Evolutionary conservation across 2,888 invertebrate species (phyloP).

Genomic region (Dendrolimus pini): DNA sequence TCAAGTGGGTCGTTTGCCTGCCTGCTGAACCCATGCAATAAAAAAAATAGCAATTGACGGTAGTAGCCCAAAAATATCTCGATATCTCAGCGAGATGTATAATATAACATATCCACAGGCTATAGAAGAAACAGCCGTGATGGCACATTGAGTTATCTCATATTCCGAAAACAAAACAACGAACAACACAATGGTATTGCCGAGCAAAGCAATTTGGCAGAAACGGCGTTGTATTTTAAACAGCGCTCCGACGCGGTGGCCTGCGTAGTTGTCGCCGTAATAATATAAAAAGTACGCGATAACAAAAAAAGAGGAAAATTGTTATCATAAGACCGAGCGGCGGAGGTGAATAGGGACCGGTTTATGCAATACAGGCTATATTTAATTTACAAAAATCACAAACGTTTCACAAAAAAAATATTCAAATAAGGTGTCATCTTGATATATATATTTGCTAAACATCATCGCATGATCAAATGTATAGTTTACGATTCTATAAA

Average conservation of each 20-base stretch:
- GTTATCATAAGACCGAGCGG: slow-evolving; percentile 57
- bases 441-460: too few relatives aligned
- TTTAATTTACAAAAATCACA: slow-evolving; percentile 2
- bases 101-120: too few relatives aligned
- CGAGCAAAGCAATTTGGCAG: not conserved
- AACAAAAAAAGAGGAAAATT: slow-evolving; percentile 60
- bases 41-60: too few relatives aligned
- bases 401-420: too few relatives aligned
- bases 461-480: too few relatives aligned
- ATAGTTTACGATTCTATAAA: too few relatives aligned
- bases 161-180: not conserved
- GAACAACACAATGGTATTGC: not conserved
- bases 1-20: too few relatives aligned
- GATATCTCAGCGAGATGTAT: too few relatives aligned
- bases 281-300: slow-evolving; percentile 56
- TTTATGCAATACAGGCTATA: slow-evolving; percentile 16
- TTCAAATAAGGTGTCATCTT: too few relatives aligned
- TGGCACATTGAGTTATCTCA: not conserved
- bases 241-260: slow-evolving; percentile 2
- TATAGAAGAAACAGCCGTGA: too few relatives aligned
- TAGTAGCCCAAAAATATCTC: too few relatives aligned
- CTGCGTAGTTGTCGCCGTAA: slow-evolving; percentile 57
- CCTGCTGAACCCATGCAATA: too few relatives aligned
- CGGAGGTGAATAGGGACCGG: slow-evolving; percentile 29
- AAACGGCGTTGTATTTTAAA: not conserved